Conservation (phyloP, 1,140 invertebrate genomes). For the Homalodisca vitripennis region DNA sequence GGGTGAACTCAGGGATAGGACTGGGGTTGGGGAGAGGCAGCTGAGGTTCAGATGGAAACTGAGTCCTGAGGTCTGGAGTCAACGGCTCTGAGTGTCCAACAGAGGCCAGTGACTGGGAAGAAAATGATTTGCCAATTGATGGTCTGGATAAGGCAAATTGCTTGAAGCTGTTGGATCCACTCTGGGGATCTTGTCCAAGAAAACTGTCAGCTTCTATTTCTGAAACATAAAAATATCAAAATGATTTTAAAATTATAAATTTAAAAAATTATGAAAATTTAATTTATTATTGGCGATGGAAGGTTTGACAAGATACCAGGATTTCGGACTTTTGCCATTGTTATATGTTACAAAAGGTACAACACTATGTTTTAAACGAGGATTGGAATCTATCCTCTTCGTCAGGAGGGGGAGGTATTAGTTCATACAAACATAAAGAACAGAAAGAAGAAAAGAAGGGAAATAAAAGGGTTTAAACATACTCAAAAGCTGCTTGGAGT, state of each 20-base stretch:
- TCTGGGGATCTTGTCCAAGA: conserved; percentile 10
- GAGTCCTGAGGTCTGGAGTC: neutral
- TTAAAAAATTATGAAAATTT: too few relatives aligned
- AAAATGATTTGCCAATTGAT: neutral
- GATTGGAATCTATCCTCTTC: too few relatives aligned
- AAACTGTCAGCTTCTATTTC: conserved; percentile 22
- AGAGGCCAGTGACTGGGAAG: neutral
- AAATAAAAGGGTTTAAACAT: too few relatives aligned
- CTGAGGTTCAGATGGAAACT: conserved; percentile 1
- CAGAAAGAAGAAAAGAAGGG: too few relatives aligned
- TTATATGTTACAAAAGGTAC: too few relatives aligned
- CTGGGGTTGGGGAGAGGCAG: neutral
- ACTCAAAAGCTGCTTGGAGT: too few relatives aligned
- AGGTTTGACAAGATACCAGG: neutral
- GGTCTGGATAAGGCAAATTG: neutral
- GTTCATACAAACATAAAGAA: too few relatives aligned
- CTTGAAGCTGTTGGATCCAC: neutral
- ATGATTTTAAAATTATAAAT: too few relatives aligned
- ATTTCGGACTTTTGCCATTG: too few relatives aligned
- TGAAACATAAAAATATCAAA: conserved; percentile 19
- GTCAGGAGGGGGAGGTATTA: too few relatives aligned
- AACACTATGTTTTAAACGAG: too few relatives aligned
- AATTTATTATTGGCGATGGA: neutral
- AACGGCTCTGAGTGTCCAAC: neutral
- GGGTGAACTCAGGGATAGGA: conserved; percentile 17